Base-by-base conservation (phyloP, 2,113 vertebrate genomes). In the Reinhardtius hippoglossoides region DNA sequence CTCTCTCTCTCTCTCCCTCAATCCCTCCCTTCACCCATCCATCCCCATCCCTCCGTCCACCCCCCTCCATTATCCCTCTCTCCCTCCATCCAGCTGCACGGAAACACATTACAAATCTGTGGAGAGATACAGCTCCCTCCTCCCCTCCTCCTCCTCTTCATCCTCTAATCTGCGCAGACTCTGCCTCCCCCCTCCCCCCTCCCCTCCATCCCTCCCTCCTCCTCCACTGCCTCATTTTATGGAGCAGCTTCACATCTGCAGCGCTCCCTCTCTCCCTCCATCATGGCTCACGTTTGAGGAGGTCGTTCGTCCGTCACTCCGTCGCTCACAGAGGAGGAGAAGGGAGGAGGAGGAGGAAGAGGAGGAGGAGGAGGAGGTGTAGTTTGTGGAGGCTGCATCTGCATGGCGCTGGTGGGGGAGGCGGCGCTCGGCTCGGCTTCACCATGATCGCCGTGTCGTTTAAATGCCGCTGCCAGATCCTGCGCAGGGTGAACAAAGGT, bases 381-480 rank as follows among this genome's bases (percentile, higher is more conserved):
- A 81, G 84, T 66, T 60, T 54, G 78, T 60, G 68, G 78, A 6
- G 71, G 76, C 74, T 74, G 81, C 92, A 78, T 71, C 85, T 94
- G 92, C 85, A 94, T 95, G 94, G 94, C 93, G 91, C 64, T 78
- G 93, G 91, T 82, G 69, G 73, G 88, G 93, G 89, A 85, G 91
- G 83, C 73, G 76, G 62, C 72, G 60, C 78, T 86, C 21, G 80
- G 84, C 88, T 90, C 76, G 93, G 92, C 93, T 89, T 91, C 88
- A 96, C 94, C 94, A 99, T 99, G 98, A 99, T 99, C 95, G 98
- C 98, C 81, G 97, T 99, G 93, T 99, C 98, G 88, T 99, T 99
- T 85, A 99, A 98, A 95, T 99, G 98, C 94, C 97, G 98, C 83
- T 99, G 97, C 93, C 97, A 99, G 67, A 98, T 99, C 91, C 95